Conservation (phyloP, 2,113 vertebrate genomes). For the Seriola dumerili region DNA sequence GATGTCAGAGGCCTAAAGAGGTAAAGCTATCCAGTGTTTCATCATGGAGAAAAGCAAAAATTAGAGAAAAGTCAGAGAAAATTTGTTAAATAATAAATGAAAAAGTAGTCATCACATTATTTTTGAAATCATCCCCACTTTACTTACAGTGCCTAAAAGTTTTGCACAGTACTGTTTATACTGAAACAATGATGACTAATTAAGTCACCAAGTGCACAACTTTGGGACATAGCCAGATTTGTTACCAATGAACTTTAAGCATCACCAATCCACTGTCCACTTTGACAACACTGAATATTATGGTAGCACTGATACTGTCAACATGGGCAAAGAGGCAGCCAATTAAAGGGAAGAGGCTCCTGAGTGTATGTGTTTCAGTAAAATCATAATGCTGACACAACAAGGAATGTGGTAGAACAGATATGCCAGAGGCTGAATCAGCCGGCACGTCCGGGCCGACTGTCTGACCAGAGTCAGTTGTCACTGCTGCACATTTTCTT, state of each 20-base stretch:
- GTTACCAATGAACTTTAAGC: neutral
- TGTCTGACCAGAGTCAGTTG: constrained; percentile 37
- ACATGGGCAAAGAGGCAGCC: neutral
- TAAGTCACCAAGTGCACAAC: neutral
- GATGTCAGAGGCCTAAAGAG: too few species aligned
- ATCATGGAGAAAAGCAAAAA: too few species aligned
- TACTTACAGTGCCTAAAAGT: too few species aligned
- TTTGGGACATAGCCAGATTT: neutral
- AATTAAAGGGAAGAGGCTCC: neutral
- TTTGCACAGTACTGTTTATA: neutral
- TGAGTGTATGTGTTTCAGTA: neutral
- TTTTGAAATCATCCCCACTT: too few species aligned
- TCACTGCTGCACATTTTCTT: constrained; percentile 23
- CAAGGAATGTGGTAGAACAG: constrained; percentile 7
- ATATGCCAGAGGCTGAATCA: constrained; percentile 42
- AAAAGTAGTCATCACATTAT: too few species aligned
- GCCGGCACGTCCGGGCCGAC: constrained; percentile 18
- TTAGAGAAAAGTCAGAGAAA: too few species aligned
- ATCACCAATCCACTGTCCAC: neutral
- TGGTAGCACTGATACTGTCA: neutral
- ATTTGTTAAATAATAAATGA: too few species aligned
- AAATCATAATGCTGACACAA: constrained; percentile 29
- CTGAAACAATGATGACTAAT: neutral
- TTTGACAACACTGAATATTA: neutral
- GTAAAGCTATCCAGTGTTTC: too few species aligned